Base-by-base conservation (phyloP, 2,113 vertebrate species). In the Oryzias celebensis region DNA sequence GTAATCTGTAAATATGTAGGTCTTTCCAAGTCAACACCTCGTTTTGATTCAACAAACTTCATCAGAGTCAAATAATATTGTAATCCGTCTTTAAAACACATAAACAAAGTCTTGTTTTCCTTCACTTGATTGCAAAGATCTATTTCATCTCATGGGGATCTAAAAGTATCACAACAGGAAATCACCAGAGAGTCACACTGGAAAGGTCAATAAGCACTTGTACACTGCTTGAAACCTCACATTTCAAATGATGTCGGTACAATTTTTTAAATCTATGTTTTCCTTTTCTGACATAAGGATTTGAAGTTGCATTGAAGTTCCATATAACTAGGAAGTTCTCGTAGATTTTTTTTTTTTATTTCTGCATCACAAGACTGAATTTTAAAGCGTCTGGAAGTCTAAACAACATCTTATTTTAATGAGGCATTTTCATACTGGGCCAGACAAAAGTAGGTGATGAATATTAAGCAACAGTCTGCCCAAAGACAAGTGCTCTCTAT, bases 141-240 rank as follows among this genome's bases (percentile, higher is more conserved):
- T 63, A 74, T 64, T 61, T 77, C 67, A 68, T 82, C 80, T 75
- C 75, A 8, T 20, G 50, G 79, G 79, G 81, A 82, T 71, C 70
- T 68, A 36, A 44, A 71, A 83, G 71, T 80, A 75, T 80, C 79
- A 81, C 70, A 71, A 79, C 73, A 86, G 84, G 84, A 88, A 84
- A 82, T 88, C 54, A 51, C 72, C 68, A 59, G 23, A 59, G 23
- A 14, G 68, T 87, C 78, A 80, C 83, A 56, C 83, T 79, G 65
- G 46, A 67, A 73, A 88, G 73, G 84, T 81, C 86, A 88, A 85
- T 75, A 86, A 86, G 77, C 77, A 62, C 67, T 68, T 53, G 43
- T 72, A 67, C 71, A 82, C 73, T 61, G 70, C 58, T 41, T 49
- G 67, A 75, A 68, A 69, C 71, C 59, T 64, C 16, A 7, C 45